Conservation (phyloP, 2,888 invertebrate genomes). For the Leucophenga montana region DNA sequence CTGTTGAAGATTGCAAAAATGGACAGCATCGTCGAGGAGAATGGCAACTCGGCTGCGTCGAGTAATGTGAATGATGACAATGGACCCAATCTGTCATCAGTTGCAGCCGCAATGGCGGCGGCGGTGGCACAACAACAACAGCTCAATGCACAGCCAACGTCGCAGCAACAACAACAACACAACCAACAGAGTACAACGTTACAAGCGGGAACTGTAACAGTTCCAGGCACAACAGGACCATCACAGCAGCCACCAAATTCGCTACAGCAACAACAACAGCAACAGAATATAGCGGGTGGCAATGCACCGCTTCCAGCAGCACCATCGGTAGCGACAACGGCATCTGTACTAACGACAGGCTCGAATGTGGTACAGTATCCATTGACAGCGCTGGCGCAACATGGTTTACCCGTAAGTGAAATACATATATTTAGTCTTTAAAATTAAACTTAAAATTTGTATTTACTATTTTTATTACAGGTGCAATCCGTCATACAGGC, state of each 20-base stretch:
- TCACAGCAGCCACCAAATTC: constrained; percentile 27
- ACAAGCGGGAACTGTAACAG: constrained; percentile 25
- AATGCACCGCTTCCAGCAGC: constrained; percentile 34
- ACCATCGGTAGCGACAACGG: constrained; percentile 41
- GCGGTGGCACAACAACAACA: constrained; percentile 40
- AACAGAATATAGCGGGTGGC: constrained; percentile 35
- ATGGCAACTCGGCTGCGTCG: constrained; percentile 76
- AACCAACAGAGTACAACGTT: constrained; percentile 64
- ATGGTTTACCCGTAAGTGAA: constrained; percentile 74
- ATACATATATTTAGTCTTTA: not conserved
- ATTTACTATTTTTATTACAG: constrained; percentile 73
- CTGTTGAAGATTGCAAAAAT: constrained; percentile 76
- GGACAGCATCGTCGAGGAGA: constrained; percentile 94
- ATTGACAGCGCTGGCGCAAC: constrained; percentile 74
- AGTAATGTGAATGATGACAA: constrained; percentile 62
- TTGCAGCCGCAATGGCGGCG: constrained; percentile 43
- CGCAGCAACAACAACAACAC: constrained; percentile 49
- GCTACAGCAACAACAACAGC: constrained; percentile 22
- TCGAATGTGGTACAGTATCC: constrained; percentile 92
- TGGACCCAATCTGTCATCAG: constrained; percentile 37
- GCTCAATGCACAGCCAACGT: constrained; percentile 47
- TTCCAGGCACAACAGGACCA: constrained; percentile 11
- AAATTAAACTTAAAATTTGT: too few species aligned
- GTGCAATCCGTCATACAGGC: constrained; percentile 97
- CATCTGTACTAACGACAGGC: constrained; percentile 75